Evolutionary conservation across 2,797 vertebrate genomes (phyloP), one percentile per base, ranked within the genome.

Genomic region (Carapus acus): DNA sequence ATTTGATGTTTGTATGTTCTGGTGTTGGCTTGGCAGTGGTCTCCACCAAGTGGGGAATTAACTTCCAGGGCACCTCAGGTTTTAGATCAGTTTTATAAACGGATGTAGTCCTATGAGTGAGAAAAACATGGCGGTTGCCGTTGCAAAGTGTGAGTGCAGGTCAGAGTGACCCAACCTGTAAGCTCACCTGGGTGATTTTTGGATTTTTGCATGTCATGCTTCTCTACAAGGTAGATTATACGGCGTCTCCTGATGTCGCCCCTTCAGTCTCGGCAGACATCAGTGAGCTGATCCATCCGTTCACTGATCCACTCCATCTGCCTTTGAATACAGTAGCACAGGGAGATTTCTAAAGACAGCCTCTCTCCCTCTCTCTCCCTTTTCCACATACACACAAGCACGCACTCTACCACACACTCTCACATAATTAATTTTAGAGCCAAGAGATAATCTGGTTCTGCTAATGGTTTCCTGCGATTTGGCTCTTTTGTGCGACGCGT

Each of bases 371-470:
- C 48, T 47, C 33, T 47, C 34, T 7, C 49, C 20, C 43, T 34
- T 41, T 27, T 45, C 23, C 11, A 20, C 39, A 55, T 40, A 49
- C 45, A 49, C 36, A 48, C 37, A 38, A 31, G 53, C 60, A 52
- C 52, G 61, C 38, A 44, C 23, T 13, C 47, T 67, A 43, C 67
- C 64, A 62, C 65, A n/a, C n/a, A 66, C 74, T 79, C 71, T 77
- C 77, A 59, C 76, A 80, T 80, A 87, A 87, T 90, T 84, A 82
- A 88, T 88, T 87, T 85, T 53, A 66, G 78, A 78, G 83, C 58
- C 64, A 68, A 59, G 63, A 86, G 87, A 88, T 89, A 87, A 89
- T 89, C 86, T 39, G 65, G 81, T 88, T 87, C 82, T 73, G 68
- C 81, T 88, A 87, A 88, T 90, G 85, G 84, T 82, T 86, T 86